A percentile compares a stretch with the other conserved stretches of the same genome.
These are phyloP conservation scores for Burhinus oedicnemus DNA, from an alignment of 2,113 vertebrate species.

Conservation along the genomic window DNA sequence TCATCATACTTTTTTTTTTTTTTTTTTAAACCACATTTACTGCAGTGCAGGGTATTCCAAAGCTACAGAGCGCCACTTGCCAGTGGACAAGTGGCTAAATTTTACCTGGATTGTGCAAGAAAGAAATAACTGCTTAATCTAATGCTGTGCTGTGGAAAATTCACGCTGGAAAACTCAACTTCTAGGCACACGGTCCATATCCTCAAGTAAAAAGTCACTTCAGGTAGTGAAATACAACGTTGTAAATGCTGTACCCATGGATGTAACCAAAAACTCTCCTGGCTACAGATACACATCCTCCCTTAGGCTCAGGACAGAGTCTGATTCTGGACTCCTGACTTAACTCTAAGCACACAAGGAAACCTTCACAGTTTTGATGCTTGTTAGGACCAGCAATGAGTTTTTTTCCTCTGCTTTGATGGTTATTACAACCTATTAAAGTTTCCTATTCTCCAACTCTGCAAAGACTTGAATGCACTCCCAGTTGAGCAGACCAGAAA, in stretches of 20 bases:
- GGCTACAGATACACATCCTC: background rate
- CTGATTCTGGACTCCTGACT: background rate
- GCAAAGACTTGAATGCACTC: background rate
- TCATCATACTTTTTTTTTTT: background rate
- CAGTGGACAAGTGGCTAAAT: background rate
- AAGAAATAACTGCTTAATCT: background rate
- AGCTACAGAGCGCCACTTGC: constrained; percentile 56
- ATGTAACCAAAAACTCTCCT: background rate
- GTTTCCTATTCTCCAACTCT: background rate
- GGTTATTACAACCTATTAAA: background rate
- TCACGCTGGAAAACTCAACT: background rate
- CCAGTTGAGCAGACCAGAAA: constrained; percentile 28
- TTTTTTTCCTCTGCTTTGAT: background rate
- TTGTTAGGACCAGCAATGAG: background rate
- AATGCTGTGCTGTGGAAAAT: background rate
- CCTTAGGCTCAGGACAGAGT: background rate
- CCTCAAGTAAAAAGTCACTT: background rate
- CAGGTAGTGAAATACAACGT: background rate
- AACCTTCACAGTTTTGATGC: background rate
- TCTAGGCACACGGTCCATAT: background rate
- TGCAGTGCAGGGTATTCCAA: background rate
- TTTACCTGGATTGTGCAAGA: background rate
- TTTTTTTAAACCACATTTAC: background rate
- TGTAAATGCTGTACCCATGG: background rate
- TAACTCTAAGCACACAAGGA: background rate